phyloP scores from a whole-genome alignment of 1,140 invertebrate genomes.

The Diuraphis noxia region DNA sequence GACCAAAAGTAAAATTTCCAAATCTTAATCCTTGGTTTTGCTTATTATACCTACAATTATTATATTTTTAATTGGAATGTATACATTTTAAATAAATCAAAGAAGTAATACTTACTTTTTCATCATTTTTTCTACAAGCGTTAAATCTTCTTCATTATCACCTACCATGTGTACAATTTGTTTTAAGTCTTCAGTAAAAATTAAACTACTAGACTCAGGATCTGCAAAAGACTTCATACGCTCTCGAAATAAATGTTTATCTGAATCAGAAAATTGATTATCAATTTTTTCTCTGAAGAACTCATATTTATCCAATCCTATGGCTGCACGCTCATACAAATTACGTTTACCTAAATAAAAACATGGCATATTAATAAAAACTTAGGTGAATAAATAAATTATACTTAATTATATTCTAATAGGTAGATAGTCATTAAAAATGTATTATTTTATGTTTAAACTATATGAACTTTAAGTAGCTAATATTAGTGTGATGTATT shows the following conservation, averaged over 20 bases:
- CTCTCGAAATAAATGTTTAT: slow-evolving; percentile 60
- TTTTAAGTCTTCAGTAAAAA: slow-evolving; percentile 85
- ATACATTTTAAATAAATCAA: background rate
- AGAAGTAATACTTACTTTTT: slow-evolving; percentile 63
- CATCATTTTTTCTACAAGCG: slow-evolving; percentile 71
- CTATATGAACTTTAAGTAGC: no score
- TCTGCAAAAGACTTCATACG: slow-evolving; percentile 67
- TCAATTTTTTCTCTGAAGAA: slow-evolving; percentile 23
- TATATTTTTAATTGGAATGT: background rate
- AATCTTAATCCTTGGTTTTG: slow-evolving; percentile 75
- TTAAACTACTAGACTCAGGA: slow-evolving; percentile 65
- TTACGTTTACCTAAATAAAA: slow-evolving; percentile 45
- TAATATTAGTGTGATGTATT: no score
- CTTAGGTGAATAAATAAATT: background rate
- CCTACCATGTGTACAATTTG: slow-evolving; percentile 75
- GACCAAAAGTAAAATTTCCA: slow-evolving; percentile 79
- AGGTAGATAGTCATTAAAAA: background rate
- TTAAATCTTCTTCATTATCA: slow-evolving; percentile 66
- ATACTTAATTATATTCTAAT: background rate
- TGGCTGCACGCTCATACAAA: slow-evolving; percentile 19
- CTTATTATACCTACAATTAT: slow-evolving; percentile 69
- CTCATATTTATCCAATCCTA: slow-evolving; percentile 39
- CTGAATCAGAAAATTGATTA: slow-evolving; percentile 20
- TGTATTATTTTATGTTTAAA: background rate
- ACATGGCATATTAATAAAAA: background rate